Evolutionary conservation across 2,888 invertebrate genomes (phyloP).

Genomic region (Liopterus haemorrhoidalis): DNA sequence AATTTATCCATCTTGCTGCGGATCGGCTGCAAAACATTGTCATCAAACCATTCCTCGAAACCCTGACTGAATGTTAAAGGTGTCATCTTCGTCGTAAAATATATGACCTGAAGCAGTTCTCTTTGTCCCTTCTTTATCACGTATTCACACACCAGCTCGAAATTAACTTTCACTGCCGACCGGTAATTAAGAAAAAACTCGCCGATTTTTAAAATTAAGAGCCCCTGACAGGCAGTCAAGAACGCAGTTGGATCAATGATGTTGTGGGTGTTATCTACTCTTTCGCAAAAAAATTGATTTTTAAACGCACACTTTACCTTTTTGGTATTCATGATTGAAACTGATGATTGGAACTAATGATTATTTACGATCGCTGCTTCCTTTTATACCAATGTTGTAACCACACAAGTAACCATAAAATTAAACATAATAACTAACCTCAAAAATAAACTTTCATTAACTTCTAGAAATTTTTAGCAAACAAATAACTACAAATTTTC

Average conservation of each 20-base stretch:
- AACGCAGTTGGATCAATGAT: not conserved
- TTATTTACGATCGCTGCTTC: no score
- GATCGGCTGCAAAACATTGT: constrained; percentile 13
- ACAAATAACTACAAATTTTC: no score
- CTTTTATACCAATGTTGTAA: no score
- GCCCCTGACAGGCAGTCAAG: not conserved
- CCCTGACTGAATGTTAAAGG: constrained; percentile 2
- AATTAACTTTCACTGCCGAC: constrained; percentile 4
- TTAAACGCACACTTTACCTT: constrained; percentile 4
- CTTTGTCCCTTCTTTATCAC: constrained; percentile 4
- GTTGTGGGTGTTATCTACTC: not conserved
- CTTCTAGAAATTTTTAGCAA: no score
- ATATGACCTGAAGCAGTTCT: not conserved
- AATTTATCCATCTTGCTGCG: constrained; percentile 26
- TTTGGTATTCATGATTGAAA: no score
- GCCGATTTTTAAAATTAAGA: constrained; percentile 1
- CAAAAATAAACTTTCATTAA: no score
- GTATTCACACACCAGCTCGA: constrained; percentile 7
- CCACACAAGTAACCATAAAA: no score
- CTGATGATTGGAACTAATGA: no score
- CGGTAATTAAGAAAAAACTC: not conserved
- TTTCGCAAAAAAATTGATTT: not conserved
- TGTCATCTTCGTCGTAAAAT: constrained; percentile 5
- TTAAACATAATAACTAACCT: no score
- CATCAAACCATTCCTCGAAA: constrained; percentile 16